These are phyloP conservation scores for Leistus spinibarbis DNA, from an alignment of 2,888 invertebrate genomes.

Conservation along the genomic window DNA sequence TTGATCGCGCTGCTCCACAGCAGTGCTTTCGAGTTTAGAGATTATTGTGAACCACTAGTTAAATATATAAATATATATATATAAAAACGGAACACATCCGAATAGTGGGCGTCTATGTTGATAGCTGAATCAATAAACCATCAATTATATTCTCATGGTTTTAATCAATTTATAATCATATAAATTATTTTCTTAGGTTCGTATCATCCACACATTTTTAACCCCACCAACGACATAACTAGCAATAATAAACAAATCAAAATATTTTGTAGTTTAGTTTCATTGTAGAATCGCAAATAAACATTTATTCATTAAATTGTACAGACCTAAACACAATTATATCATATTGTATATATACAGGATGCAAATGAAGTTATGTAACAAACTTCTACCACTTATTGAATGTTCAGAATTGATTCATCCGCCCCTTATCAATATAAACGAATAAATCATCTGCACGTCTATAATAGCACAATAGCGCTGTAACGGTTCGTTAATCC, in stretches of 20 bases:
- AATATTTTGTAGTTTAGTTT: background rate
- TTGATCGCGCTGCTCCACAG: background rate
- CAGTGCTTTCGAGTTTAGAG: background rate
- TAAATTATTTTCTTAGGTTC: background rate
- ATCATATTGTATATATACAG: background rate
- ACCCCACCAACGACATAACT: background rate
- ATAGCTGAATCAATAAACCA: slow-evolving; percentile 55
- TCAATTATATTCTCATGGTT: slow-evolving; percentile 46
- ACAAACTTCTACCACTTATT: too few species aligned
- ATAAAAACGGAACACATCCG: slow-evolving; percentile 39
- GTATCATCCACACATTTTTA: slow-evolving; percentile 9
- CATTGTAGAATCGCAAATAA: background rate
- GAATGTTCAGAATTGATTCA: too few species aligned
- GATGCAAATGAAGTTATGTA: too few species aligned
- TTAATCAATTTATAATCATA: slow-evolving; percentile 11
- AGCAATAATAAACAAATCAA: slow-evolving; percentile 1
- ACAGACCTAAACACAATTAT: background rate
- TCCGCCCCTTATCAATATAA: too few species aligned
- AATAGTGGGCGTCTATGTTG: slow-evolving; percentile 50
- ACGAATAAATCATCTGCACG: too few species aligned
- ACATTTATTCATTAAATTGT: background rate
- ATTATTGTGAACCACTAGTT: background rate
- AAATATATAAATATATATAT: background rate
- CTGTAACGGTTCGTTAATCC: too few species aligned
- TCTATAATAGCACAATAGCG: too few species aligned